phyloP scores from a whole-genome alignment of 2,797 vertebrate genomes.

The Molothrus aeneus region DNA sequence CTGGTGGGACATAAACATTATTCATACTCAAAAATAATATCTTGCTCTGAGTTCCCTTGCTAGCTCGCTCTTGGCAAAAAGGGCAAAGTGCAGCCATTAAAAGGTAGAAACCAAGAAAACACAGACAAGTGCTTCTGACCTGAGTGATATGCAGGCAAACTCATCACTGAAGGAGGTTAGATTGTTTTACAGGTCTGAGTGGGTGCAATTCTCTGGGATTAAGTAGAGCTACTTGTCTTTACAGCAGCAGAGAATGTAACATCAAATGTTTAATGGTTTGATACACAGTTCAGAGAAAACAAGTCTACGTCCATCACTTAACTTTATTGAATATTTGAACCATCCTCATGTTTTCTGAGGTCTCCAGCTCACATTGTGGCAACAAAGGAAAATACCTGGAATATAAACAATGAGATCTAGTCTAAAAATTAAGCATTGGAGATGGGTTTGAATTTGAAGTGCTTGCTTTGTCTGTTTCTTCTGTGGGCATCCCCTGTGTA shows the following conservation, averaged over 20 bases:
- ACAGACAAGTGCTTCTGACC: neutral
- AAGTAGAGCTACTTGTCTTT: neutral
- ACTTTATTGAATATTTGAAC: neutral
- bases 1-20: constrained; percentile 17
- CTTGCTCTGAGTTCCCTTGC: neutral
- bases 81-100: constrained; percentile 8
- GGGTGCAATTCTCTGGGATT: neutral
- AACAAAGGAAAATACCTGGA: neutral
- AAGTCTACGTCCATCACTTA: neutral
- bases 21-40: constrained; percentile 28
- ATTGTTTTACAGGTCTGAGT: neutral
- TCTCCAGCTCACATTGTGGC: neutral
- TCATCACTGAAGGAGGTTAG: neutral
- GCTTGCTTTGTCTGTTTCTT: neutral
- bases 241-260: neutral
- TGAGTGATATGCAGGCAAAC: neutral
- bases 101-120: constrained; percentile 12
- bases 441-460: neutral
- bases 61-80: neutral
- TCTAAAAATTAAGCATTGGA: neutral
- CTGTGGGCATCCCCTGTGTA: neutral
- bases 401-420: neutral
- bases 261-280: neutral
- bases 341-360: neutral
- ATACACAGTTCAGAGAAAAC: neutral